Conservation (phyloP, 1,140 invertebrate species). For the Portunus trituberculatus region DNA sequence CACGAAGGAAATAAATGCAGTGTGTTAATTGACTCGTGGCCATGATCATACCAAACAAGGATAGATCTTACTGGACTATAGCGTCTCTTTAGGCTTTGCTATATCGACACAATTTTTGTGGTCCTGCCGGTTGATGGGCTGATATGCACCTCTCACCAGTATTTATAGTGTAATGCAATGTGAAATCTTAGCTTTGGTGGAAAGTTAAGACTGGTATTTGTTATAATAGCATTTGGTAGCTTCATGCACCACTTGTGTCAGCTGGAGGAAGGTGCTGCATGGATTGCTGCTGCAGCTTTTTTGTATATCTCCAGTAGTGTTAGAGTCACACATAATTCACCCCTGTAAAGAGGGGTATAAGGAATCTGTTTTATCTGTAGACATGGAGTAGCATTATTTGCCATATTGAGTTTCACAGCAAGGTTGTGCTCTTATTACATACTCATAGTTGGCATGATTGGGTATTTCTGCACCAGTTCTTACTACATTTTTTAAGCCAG, state of each 20-base stretch:
- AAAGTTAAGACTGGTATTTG: neutral
- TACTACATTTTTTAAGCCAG: neutral
- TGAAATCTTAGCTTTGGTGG: neutral
- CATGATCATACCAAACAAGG: too few species aligned
- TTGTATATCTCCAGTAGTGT: neutral
- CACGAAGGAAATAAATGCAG: too few species aligned
- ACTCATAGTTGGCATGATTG: neutral
- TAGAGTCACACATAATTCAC: neutral
- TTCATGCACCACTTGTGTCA: neutral
- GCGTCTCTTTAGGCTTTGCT: neutral
- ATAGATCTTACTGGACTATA: too few species aligned
- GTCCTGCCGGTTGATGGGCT: neutral
- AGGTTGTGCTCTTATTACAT: neutral
- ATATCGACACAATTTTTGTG: neutral
- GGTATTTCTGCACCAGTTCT: neutral
- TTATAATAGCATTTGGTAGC: neutral
- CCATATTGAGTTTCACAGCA: neutral
- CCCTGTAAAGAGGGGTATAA: neutral
- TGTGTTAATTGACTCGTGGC: too few species aligned
- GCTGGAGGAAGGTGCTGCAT: neutral
- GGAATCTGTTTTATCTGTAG: neutral
- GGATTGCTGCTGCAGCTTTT: neutral
- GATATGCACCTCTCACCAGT: neutral
- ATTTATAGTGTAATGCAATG: neutral
- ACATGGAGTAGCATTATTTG: neutral